Evolutionary conservation across 2,113 vertebrate genomes (phyloP).

Genomic region (Heliornis fulica): DNA sequence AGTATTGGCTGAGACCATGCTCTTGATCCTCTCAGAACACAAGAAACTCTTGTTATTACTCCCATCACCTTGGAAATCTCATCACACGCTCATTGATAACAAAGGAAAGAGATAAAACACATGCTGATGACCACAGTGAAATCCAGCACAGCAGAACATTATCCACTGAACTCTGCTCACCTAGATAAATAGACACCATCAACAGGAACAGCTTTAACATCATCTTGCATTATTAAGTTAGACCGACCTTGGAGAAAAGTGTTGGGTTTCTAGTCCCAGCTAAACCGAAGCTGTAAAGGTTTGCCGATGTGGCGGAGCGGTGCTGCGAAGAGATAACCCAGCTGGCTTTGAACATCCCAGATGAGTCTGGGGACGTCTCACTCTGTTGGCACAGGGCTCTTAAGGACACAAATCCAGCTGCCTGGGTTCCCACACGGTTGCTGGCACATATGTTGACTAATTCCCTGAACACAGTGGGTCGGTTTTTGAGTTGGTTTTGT

Average conservation of each 20-base stretch:
- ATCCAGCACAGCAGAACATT: not conserved
- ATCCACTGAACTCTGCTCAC: not conserved
- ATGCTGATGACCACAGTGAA: rapidly evolving
- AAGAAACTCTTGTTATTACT: not conserved
- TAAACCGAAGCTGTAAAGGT: not conserved
- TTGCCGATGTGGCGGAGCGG: not conserved
- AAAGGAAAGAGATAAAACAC: not conserved
- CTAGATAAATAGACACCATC: not conserved
- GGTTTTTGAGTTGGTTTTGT: too few relatives aligned
- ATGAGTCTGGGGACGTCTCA: not conserved
- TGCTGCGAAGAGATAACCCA: not conserved
- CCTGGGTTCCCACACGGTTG: not conserved
- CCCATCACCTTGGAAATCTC: not conserved
- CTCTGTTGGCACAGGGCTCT: not conserved
- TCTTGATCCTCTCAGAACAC: not conserved
- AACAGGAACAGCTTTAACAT: not conserved
- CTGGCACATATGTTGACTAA: not conserved
- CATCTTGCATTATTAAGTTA: not conserved
- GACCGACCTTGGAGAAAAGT: not conserved
- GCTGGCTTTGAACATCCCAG: not conserved
- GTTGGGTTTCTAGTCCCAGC: not conserved
- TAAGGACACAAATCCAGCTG: not conserved
- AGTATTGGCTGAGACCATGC: not conserved
- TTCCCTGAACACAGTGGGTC: not conserved
- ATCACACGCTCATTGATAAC: not conserved